Percentiles rank a stretch among this genome's conserved stretches.
phyloP scores from a whole-genome alignment of 2,797 vertebrate genomes.

The Streptopelia turtur region DNA sequence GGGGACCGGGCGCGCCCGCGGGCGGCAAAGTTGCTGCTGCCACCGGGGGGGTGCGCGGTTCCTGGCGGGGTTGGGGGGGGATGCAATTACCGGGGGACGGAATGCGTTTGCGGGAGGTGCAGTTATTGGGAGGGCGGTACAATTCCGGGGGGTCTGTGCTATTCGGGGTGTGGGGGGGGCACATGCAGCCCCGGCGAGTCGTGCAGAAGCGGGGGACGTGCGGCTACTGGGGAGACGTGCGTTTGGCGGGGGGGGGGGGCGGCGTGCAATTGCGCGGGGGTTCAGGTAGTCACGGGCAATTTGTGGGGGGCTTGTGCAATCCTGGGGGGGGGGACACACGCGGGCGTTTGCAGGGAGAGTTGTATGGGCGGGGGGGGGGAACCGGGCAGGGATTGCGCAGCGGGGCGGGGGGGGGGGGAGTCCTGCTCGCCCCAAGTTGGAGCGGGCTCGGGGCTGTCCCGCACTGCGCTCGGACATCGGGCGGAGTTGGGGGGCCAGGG shows the following conservation, averaged over 20 bases:
- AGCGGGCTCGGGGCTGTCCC: not conserved
- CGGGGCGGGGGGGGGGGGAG: not conserved
- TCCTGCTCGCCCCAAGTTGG: not conserved
- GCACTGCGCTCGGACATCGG: not conserved
- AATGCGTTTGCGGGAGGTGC: not conserved
- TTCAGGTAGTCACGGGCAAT: not conserved
- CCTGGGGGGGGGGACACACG: not conserved
- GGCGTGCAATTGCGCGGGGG: not conserved
- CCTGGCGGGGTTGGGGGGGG: too few relatives aligned
- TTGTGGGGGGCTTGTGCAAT: not conserved
- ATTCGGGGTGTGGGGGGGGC: not conserved
- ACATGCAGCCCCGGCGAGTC: not conserved
- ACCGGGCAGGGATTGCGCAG: not conserved
- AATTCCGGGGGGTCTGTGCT: not conserved
- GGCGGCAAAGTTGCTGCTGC: not conserved
- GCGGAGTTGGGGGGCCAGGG: not conserved
- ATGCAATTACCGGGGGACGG: not conserved
- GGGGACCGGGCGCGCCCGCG: not conserved
- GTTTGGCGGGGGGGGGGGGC: not conserved
- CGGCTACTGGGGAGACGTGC: not conserved
- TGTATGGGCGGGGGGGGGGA: not conserved
- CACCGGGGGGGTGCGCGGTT: not conserved
- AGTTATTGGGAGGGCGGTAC: not conserved
- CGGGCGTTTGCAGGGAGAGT: not conserved
- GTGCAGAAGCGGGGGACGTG: not conserved